Conservation (phyloP, 2,113 vertebrate species). For the Steatornis caripensis region DNA sequence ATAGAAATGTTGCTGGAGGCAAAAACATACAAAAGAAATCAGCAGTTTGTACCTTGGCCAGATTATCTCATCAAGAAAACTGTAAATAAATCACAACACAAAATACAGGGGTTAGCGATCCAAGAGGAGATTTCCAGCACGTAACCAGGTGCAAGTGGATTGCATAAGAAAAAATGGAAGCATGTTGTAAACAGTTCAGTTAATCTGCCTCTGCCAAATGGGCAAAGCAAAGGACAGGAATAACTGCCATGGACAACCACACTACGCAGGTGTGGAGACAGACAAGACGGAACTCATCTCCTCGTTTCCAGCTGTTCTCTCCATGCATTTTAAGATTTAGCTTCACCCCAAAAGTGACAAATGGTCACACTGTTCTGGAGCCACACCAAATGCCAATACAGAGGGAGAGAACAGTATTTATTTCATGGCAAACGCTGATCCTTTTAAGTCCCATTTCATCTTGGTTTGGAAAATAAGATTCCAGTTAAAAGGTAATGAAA, state of each 20-base stretch:
- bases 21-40: neutral
- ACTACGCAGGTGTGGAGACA: neutral
- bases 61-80: neutral
- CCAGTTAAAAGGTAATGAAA: neutral
- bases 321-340: neutral
- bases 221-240: neutral
- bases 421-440: neutral
- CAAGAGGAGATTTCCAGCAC: neutral
- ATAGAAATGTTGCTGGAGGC: neutral
- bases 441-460: neutral
- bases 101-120: neutral
- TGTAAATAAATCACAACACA: slow-evolving; percentile 4
- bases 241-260: neutral
- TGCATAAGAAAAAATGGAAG: neutral
- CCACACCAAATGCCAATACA: neutral
- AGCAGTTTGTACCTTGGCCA: neutral
- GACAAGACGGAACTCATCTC: neutral
- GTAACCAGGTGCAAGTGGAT: neutral
- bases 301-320: neutral
- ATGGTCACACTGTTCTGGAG: neutral
- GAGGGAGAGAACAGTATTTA: neutral
- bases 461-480: neutral
- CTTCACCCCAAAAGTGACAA: neutral
- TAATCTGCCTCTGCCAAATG: neutral
- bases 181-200: neutral